phyloP scores from a whole-genome alignment of 2,888 invertebrate species.

The Cotesia congregata region DNA sequence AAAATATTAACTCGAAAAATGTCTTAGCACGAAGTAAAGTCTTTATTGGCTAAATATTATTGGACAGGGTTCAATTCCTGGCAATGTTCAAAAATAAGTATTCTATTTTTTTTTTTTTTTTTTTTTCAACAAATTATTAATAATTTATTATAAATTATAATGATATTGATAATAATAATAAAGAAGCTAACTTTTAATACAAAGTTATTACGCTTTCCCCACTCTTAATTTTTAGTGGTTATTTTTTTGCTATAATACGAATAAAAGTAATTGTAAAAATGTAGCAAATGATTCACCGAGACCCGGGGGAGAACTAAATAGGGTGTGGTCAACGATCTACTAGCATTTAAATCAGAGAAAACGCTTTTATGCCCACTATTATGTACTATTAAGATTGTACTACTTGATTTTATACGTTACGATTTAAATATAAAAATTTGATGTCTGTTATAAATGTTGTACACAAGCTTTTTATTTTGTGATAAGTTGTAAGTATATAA shows the following conservation, averaged over 20 bases:
- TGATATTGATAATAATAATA: no score
- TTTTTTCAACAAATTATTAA: no score
- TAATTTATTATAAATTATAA: no score
- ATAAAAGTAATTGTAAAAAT: background rate
- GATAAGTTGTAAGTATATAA: background rate
- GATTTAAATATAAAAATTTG: background rate
- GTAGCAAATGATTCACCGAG: conserved; percentile 28
- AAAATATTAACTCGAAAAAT: no score
- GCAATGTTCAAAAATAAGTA: no score
- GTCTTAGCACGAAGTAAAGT: no score
- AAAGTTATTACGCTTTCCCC: no score
- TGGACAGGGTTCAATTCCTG: no score
- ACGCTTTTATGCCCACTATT: conserved; percentile 29
- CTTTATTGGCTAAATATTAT: no score
- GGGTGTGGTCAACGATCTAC: conserved; percentile 27
- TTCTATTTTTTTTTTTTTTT: no score
- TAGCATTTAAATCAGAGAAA: conserved; percentile 20
- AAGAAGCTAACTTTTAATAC: no score
- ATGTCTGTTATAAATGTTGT: background rate
- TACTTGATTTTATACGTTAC: conserved; percentile 5
- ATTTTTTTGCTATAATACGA: background rate
- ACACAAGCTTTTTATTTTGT: conserved; percentile 17
- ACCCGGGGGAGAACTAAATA: conserved; percentile 1
- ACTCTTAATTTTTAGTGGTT: background rate
- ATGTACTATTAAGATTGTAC: conserved; percentile 11